Percentiles rank a stretch among this genome's conserved stretches.
These are phyloP conservation scores for Meriones psammophilus DNA, from an alignment of 2,797 vertebrate genomes.

Conservation along the genomic window DNA sequence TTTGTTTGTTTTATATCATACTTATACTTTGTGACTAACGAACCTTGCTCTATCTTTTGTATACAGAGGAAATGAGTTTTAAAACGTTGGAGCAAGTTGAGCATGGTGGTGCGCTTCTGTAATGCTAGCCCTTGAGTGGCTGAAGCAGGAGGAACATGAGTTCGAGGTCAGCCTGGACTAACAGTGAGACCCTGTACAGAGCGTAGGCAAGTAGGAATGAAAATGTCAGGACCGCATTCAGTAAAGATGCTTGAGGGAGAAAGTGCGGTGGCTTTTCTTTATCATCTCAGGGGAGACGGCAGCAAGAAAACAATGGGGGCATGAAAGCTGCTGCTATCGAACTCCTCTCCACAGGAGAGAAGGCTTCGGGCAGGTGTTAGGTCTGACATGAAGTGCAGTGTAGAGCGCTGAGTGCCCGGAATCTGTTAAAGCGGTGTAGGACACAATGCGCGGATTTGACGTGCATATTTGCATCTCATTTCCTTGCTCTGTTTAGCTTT, in stretches of 20 bases:
- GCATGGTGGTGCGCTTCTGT: not conserved
- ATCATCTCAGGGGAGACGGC: not conserved
- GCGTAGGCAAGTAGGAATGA: not conserved
- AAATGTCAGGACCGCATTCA: not conserved
- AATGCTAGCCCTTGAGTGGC: not conserved
- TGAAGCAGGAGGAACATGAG: not conserved
- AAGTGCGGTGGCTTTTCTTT: not conserved
- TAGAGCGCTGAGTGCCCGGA: not conserved
- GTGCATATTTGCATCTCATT: not conserved
- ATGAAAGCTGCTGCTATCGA: not conserved
- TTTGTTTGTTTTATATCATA: not conserved
- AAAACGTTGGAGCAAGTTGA: not conserved
- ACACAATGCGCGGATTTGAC: not conserved
- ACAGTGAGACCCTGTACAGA: not conserved
- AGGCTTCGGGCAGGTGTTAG: not conserved
- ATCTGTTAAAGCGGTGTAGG: not conserved
- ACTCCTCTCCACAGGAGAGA: not conserved
- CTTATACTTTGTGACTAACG: not conserved
- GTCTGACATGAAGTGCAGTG: not conserved
- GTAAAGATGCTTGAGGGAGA: not conserved
- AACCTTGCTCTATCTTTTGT: not conserved
- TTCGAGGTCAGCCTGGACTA: not conserved
- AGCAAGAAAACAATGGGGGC: not conserved
- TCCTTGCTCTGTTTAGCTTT: slow-evolving; percentile 32
- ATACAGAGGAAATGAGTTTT: not conserved